Evolutionary conservation across 1,140 invertebrate species (phyloP), one percentile per base, ranked within the genome.

Genomic region (Saccostrea glomerata): DNA sequence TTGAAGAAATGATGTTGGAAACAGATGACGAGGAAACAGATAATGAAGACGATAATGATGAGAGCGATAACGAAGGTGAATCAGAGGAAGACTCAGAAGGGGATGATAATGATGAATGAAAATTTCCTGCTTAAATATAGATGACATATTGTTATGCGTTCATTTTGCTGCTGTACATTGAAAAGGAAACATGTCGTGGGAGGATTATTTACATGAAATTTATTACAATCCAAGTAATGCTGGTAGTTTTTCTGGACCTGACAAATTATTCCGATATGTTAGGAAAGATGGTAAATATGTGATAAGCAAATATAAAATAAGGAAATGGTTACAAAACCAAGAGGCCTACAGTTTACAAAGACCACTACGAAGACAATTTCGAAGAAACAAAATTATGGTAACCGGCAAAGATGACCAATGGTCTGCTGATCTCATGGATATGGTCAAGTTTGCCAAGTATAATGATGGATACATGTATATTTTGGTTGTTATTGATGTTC

Each of bases 251-350:
- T 36, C 30, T 36, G 30, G 30, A 36, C 30, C 30, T 36, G 30
- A 36, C 30, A 36, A 36, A 36, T 36, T 36, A 36, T 36, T 36
- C 30, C 30, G 30, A 36, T 36, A 36, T 36, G 30, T 36, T 36
- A 36, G 30, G 30, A 36, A 36, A 36, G 30, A 36, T 36, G 30
- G 30, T 36, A 36, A 36, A 36, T 36, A 36, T 17, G 70, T 70
- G 0, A 23, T 70, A 17, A 85, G 88, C 30, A 89, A 89, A 77
- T 87, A 89, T 17, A 84, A 85, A 55, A 89, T 87, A 6, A 25
- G 88, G n/a, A 87, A 89, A 85, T 87, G 88, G 85, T 73, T 89
- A 25, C 88, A 87, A 85, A 40, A 82, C 56, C 88, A 87, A 89
- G 60, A 88, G 60, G 25, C 86, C 25, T 87, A 70, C 66, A 70